phyloP scores from a whole-genome alignment of 1,140 invertebrate genomes.

The Dreissena rostriformis region DNA sequence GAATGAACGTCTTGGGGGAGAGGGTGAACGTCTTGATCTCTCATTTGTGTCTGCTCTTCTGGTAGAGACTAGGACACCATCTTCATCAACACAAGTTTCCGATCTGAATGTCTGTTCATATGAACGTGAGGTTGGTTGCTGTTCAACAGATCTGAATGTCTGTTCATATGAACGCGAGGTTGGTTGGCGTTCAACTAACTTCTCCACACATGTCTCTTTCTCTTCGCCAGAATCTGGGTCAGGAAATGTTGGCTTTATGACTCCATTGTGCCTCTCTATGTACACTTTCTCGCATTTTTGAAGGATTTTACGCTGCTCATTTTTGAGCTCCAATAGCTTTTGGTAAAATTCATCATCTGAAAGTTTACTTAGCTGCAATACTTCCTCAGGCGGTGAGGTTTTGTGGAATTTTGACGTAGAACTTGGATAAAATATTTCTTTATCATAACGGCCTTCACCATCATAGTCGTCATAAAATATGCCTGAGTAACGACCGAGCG shows the following conservation, averaged over 20 bases:
- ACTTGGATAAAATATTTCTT: constrained; percentile 49
- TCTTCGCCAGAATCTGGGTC: constrained; percentile 11
- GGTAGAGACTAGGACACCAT: constrained; percentile 39
- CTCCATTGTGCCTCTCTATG: constrained; percentile 69
- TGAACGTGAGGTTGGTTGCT: background rate
- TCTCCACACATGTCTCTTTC: constrained; percentile 8
- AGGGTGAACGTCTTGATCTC: constrained; percentile 58
- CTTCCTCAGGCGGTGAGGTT: constrained; percentile 30
- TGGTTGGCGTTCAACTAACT: background rate
- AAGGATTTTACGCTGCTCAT: constrained; percentile 79
- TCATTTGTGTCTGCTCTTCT: constrained; percentile 41
- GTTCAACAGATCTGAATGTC: constrained; percentile 32
- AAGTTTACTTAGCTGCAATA: constrained; percentile 63
- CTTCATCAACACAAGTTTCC: constrained; percentile 46
- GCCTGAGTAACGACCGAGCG: constrained; percentile 42
- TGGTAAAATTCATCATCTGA: constrained; percentile 78
- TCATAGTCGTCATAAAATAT: constrained; percentile 54
- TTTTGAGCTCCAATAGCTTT: constrained; percentile 76
- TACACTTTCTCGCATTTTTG: constrained; percentile 77
- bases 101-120: constrained; percentile 29
- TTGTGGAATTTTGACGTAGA: constrained; percentile 39
- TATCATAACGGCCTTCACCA: constrained; percentile 29
- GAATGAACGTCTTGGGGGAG: constrained; percentile 45
- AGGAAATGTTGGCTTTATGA: constrained; percentile 39
- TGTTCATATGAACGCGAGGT: constrained; percentile 1